A percentile compares a stretch with the other conserved stretches of the same genome.
Conservation (phyloP, 2,113 vertebrate genomes). For the Xiphophorus hellerii region DNA sequence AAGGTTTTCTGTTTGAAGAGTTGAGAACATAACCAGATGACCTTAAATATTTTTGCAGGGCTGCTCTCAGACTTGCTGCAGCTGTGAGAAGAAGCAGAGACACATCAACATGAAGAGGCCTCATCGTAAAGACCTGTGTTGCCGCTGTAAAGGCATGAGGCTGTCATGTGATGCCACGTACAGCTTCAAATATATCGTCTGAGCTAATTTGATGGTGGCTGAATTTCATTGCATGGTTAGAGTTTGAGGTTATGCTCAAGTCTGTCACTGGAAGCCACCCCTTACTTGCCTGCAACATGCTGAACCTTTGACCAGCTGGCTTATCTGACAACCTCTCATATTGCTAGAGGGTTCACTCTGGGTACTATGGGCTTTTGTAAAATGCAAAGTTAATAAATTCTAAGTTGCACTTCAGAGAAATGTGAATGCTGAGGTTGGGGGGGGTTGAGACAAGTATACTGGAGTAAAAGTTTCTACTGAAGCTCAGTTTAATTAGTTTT, state of each 20-base stretch:
- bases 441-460: not conserved
- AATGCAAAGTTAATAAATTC: constrained; percentile 27
- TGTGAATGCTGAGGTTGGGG: not conserved
- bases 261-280: not conserved
- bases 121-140: constrained; percentile 93
- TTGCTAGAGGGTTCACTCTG: not conserved
- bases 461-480: not conserved
- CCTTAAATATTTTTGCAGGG: constrained; percentile 72
- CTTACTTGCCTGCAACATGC: constrained; percentile 19
- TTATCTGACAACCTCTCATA: not conserved
- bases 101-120: constrained; percentile 89
- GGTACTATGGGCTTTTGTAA: not conserved
- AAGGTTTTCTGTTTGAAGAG: not conserved
- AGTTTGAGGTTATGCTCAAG: not conserved
- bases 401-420: constrained; percentile 55
- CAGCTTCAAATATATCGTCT: constrained; percentile 92
- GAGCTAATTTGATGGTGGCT: constrained; percentile 45
- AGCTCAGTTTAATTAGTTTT: not conserved
- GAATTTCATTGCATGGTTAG: not conserved
- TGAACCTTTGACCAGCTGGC: not conserved
- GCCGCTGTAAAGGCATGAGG: constrained; percentile 90
- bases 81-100: constrained; percentile 89
- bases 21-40: not conserved
- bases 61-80: constrained; percentile 87
- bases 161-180: constrained; percentile 92